phyloP scores from a whole-genome alignment of 2,113 vertebrate species.

The Nothoprocta perdicaria region DNA sequence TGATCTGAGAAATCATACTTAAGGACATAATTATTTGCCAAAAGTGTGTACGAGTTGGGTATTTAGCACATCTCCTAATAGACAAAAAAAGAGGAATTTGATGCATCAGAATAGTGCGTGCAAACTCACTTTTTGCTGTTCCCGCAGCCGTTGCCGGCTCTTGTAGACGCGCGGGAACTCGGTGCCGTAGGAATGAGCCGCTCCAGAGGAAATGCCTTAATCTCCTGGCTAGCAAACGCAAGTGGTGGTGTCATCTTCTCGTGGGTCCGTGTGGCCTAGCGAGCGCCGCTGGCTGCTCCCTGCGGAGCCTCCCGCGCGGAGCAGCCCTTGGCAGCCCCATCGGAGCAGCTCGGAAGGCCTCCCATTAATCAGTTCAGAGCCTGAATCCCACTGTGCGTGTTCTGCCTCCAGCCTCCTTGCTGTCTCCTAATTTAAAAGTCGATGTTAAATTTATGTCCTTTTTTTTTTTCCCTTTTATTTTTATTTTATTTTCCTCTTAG shows the following conservation, averaged over 20 bases:
- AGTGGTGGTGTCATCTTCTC: neutral
- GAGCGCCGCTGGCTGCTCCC: neutral
- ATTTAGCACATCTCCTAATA: neutral
- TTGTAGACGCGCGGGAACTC: neutral
- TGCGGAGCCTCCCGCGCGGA: accelerated
- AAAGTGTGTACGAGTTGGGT: neutral
- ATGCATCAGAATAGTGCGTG: neutral
- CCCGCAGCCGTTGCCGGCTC: neutral
- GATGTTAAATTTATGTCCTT: neutral
- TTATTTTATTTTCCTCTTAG: neutral
- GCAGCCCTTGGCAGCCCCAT: neutral
- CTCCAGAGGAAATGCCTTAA: neutral
- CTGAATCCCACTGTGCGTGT: neutral
- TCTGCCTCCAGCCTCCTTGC: neutral
- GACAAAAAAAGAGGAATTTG: neutral
- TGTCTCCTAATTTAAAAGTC: neutral
- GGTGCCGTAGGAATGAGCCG: neutral
- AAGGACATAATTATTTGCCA: neutral
- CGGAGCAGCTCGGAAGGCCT: neutral
- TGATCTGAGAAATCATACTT: neutral
- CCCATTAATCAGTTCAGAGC: neutral
- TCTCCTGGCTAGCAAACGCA: neutral
- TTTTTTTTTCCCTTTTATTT: neutral
- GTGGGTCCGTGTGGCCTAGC: neutral
- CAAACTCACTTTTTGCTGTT: neutral